These are phyloP conservation scores for Aphrocallistes beatrix DNA, from an alignment of 37 sponge, comb jelly and placozoan genomes.

Conservation along the genomic window DNA sequence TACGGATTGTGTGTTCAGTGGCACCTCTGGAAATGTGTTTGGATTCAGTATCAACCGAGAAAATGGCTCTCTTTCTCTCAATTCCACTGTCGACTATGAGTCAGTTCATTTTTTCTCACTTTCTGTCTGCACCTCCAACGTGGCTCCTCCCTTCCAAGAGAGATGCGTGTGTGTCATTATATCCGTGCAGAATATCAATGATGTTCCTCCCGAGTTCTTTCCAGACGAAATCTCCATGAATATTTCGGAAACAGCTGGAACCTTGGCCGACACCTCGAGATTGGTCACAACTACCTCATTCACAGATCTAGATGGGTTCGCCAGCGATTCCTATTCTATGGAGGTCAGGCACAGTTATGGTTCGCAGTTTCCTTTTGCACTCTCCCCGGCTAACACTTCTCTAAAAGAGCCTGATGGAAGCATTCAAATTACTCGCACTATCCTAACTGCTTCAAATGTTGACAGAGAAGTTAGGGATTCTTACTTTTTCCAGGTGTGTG, in stretches of 20 bases:
- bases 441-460: not conserved
- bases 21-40: not conserved
- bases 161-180: not conserved
- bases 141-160: not conserved
- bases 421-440: not conserved
- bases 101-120: not conserved
- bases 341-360: not conserved
- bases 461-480: not conserved
- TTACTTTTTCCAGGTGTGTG: not conserved
- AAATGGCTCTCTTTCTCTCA: not conserved
- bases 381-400: not conserved
- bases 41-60: not conserved
- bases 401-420: not conserved
- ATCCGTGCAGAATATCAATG: not conserved
- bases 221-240: not conserved
- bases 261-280: not conserved
- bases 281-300: not conserved
- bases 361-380: not conserved
- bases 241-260: not conserved
- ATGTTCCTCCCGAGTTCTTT: not conserved
- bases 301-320: not conserved
- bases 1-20: not conserved
- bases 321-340: not conserved
- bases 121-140: not conserved
- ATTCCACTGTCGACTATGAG: not conserved